Conservation (phyloP, 1,140 invertebrate genomes). For the Drosophila sucinea region DNA sequence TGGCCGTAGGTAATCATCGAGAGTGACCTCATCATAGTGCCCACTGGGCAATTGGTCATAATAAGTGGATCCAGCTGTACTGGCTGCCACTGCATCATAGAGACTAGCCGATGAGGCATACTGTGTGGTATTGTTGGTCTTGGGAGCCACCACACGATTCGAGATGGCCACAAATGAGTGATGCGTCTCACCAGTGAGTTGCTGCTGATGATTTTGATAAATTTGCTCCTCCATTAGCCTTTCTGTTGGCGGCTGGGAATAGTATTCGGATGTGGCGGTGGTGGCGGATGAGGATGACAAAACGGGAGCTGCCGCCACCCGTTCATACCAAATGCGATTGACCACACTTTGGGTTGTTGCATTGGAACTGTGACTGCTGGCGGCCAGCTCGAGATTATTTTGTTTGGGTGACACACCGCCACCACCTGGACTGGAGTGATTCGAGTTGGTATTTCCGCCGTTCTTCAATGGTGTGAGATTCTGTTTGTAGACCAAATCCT, state of each 20-base stretch:
- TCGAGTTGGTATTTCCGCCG: conserved; percentile 38
- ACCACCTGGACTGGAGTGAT: conserved; percentile 60
- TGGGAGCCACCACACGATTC: conserved; percentile 73
- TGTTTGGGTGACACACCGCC: conserved; percentile 57
- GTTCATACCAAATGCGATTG: conserved; percentile 84
- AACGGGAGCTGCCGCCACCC: conserved; percentile 40
- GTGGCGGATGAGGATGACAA: too few relatives aligned
- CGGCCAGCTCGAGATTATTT: conserved; percentile 56
- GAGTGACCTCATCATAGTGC: conserved; percentile 78
- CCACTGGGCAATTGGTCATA: conserved; percentile 78
- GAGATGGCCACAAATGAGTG: conserved; percentile 81
- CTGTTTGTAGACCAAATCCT: conserved; percentile 73
- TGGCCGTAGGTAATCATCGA: conserved; percentile 76
- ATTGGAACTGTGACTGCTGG: conserved; percentile 26
- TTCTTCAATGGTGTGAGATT: conserved; percentile 78
- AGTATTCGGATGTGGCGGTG: conserved; percentile 57
- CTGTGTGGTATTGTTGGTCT: conserved; percentile 38
- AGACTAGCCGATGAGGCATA: conserved; percentile 63
- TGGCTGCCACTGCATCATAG: conserved; percentile 72
- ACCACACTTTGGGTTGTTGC: conserved; percentile 76
- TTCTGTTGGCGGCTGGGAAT: conserved; percentile 59
- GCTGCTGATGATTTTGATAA: conserved; percentile 65
- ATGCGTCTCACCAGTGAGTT: conserved; percentile 41
- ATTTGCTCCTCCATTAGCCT: conserved; percentile 50
- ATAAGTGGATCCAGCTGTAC: conserved; percentile 70